Evolutionary conservation across 2,113 vertebrate species (phyloP).

Genomic region (Danio rerio): DNA sequence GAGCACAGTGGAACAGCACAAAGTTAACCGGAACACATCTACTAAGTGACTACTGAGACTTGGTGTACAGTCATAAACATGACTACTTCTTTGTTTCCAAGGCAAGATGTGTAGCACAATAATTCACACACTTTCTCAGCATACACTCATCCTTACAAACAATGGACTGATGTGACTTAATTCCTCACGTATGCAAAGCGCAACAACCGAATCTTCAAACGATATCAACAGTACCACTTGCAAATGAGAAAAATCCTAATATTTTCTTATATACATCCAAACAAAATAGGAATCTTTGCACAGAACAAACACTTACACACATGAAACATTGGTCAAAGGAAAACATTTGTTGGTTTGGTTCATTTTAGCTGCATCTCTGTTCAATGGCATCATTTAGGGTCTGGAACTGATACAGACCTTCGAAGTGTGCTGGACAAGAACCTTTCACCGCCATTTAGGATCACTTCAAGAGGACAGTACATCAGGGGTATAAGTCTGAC

Average conservation of each 20-base stretch:
- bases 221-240: neutral
- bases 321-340: neutral
- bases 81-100: conserved; percentile 20
- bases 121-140: conserved; percentile 21
- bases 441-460: neutral
- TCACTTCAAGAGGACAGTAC: neutral
- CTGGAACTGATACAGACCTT: neutral
- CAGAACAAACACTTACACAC: neutral
- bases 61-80: conserved; percentile 1
- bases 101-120: conserved; percentile 27
- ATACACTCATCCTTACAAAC: neutral
- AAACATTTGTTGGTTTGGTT: neutral
- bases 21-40: conserved; percentile 13
- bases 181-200: conserved; percentile 4
- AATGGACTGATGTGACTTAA: neutral
- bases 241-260: neutral
- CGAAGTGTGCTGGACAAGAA: neutral
- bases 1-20: conserved; percentile 43
- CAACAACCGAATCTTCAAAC: neutral
- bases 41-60: neutral
- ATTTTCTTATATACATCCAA: conserved; percentile 13
- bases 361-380: neutral
- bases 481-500: neutral
- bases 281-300: neutral
- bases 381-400: neutral